Conservation (phyloP, 1,140 invertebrate genomes). For the Dinoponera quadriceps region DNA sequence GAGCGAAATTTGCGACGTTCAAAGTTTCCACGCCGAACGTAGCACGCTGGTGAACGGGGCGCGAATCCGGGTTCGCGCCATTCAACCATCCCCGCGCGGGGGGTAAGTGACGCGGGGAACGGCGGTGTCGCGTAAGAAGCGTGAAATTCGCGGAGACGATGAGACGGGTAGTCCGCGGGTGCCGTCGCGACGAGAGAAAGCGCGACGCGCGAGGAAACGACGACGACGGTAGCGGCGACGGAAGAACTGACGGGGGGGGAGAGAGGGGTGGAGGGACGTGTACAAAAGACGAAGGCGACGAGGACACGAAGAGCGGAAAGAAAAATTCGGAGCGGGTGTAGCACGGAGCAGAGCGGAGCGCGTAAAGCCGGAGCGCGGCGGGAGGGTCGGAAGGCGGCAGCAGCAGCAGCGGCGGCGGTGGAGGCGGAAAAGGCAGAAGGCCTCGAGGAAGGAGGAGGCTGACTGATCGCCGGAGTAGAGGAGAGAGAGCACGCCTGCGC, state of each 20-base stretch:
- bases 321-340: conserved; percentile 45
- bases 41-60: conserved; percentile 5
- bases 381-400: conserved; percentile 9
- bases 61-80: conserved; percentile 5
- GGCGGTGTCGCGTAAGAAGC: conserved; percentile 53
- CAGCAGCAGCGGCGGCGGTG: background rate
- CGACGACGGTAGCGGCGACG: background rate
- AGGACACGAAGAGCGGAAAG: conserved; percentile 9
- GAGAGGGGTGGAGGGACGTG: background rate
- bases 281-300: background rate
- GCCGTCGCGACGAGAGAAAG: conserved; percentile 12
- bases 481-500: conserved; percentile 84
- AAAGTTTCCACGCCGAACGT: conserved; percentile 26
- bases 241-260: conserved; percentile 10
- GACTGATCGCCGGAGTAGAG: conserved; percentile 74
- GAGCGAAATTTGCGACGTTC: conserved; percentile 23
- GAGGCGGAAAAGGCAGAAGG: conserved; percentile 61
- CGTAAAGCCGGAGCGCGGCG: conserved; percentile 7
- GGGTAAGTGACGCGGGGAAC: conserved; percentile 1
- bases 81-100: conserved; percentile 1
- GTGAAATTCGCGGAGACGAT: conserved; percentile 62
- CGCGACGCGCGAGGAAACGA: conserved; percentile 18
- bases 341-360: background rate
- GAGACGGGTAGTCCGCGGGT: too few relatives aligned
- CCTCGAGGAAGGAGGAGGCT: conserved; percentile 72